Conservation (phyloP, 2,113 vertebrate species). For the Syngnathus typhle region DNA sequence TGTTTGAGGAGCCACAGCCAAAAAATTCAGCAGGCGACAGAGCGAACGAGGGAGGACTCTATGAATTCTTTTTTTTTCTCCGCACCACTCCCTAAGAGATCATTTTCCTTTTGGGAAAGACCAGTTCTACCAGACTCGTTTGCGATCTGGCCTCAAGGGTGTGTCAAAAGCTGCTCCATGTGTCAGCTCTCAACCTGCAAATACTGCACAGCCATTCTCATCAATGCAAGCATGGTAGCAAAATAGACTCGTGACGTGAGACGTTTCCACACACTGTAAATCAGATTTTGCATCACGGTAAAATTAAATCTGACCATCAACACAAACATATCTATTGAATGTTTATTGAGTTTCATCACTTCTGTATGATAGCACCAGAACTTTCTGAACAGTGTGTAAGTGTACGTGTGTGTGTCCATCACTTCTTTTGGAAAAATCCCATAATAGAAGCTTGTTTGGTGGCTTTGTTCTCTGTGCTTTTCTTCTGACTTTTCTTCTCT, state of each 20-base stretch:
- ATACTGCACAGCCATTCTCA: not conserved
- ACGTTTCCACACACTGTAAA: too few species aligned
- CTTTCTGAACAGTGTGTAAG: not conserved
- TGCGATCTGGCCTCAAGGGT: not conserved
- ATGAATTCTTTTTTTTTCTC: not conserved
- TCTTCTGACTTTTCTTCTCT: conserved; percentile 79
- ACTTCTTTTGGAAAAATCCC: conserved; percentile 92
- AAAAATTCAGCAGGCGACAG: conserved; percentile 35
- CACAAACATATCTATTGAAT: not conserved
- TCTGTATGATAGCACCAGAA: not conserved
- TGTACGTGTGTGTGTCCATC: conserved; percentile 25
- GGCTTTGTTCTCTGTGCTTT: conserved; percentile 67
- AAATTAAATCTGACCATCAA: not conserved
- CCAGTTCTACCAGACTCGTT: conserved; percentile 1
- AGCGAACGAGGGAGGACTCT: conserved; percentile 10
- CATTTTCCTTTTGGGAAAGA: not conserved
- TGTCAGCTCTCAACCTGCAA: not conserved
- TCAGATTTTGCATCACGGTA: not conserved
- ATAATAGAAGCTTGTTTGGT: conserved; percentile 86
- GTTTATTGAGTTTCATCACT: conserved; percentile 33
- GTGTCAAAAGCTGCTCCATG: not conserved
- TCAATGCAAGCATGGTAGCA: not conserved
- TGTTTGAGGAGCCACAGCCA: conserved; percentile 18
- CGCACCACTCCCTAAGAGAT: not conserved
- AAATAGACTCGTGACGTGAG: not conserved